Percentiles rank a stretch among this genome's conserved stretches.
These are phyloP conservation scores for Hestina assimilis DNA, from an alignment of 1,140 invertebrate genomes.

Conservation along the genomic window DNA sequence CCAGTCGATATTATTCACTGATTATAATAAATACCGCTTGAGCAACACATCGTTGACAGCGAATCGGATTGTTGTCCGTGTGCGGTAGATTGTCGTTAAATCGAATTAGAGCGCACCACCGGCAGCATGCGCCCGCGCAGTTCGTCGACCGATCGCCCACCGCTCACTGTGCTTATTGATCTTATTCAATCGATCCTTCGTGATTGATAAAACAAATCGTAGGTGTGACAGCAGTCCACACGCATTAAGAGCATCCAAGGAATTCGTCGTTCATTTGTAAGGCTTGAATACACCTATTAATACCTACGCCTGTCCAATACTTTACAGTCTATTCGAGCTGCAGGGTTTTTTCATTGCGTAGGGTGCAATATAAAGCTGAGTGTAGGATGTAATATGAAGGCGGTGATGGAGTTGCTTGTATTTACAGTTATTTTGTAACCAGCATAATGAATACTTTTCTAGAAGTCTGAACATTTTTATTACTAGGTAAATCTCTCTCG, in stretches of 20 bases:
- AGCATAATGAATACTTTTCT: not conserved
- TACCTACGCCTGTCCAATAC: conserved; percentile 26
- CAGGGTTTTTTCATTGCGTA: conserved; percentile 28
- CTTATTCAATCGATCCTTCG: conserved; percentile 68
- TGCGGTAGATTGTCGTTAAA: conserved; percentile 65
- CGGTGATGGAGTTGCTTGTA: conserved; percentile 23
- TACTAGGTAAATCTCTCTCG: no score
- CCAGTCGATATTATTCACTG: conserved; percentile 25
- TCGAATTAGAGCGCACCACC: conserved; percentile 68
- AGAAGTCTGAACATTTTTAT: not conserved
- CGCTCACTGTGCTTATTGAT: conserved; percentile 58
- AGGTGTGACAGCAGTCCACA: conserved; percentile 44
- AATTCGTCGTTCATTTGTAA: conserved; percentile 30
- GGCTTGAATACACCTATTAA: conserved; percentile 24
- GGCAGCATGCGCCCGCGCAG: conserved; percentile 67
- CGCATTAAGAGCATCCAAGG: conserved; percentile 20
- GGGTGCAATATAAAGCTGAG: conserved; percentile 25
- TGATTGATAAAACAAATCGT: conserved; percentile 61
- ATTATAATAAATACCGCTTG: conserved; percentile 34
- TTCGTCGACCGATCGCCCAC: conserved; percentile 75
- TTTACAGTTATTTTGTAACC: not conserved
- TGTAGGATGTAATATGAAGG: conserved; percentile 38
- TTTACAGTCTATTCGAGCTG: conserved; percentile 9
- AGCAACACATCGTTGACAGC: conserved; percentile 47
- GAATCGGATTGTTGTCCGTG: conserved; percentile 45